Base-by-base conservation (phyloP, 2,888 invertebrate genomes). In the Esperia sulphurella region DNA sequence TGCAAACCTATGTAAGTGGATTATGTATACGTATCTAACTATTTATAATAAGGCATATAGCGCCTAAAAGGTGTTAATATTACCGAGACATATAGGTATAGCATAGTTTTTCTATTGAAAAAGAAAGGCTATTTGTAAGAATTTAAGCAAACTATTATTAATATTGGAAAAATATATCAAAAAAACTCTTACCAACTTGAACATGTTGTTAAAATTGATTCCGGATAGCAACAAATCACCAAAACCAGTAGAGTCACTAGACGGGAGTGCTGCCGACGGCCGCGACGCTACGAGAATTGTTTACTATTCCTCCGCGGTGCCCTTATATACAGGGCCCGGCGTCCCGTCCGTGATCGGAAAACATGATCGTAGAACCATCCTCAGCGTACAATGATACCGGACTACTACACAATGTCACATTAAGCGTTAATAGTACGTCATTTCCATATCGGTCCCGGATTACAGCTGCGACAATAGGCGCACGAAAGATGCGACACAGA, bases 151-250 rank as follows among this genome's bases (percentile, higher is more conserved):
- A n/a, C n/a, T n/a, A n/a, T n/a, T n/a, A n/a, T n/a, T n/a, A n/a
- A n/a, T n/a, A n/a, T n/a, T n/a, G n/a, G n/a, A n/a, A n/a, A n/a
- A n/a, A n/a, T n/a, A n/a, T n/a, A n/a, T n/a, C n/a, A n/a, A n/a
- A n/a, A n/a, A n/a, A n/a, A n/a, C n/a, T n/a, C 86, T 84, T 62
- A 88, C 88, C 81, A 83, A 58, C 68, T 87, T 88, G 48, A 68
- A 73, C 87, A 88, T 88, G 53, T 58, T 75, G 69, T 52, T 43
- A 43, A 14, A 40, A 9, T 31, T 3, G 28, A 46, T 39, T 41
- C 9, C 31, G n/a, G 39, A 14, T 39, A 50, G 44, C 50, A 45
- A 40, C 45, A 45, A 51, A 66, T 63, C 71, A 78, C 75, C 69
- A 69, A 71, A 61, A 53, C 53, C 66, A 5, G 21, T 55, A 52